Base-by-base conservation (phyloP, 2,888 invertebrate species). In the Pollenia amentaria region DNA sequence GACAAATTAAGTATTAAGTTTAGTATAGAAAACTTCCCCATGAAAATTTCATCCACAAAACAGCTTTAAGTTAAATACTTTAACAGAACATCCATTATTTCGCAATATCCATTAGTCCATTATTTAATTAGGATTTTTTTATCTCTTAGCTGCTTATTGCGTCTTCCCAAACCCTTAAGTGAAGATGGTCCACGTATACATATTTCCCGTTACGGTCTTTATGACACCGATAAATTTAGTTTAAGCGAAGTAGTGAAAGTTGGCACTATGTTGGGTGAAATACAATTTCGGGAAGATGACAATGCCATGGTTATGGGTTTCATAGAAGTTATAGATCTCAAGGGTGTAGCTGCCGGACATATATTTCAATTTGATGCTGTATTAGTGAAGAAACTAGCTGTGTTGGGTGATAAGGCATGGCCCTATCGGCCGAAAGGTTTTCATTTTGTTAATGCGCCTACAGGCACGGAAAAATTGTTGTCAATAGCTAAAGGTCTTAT, bases 241-340 rank as follows among this genome's bases (percentile, higher is more conserved):
- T 92, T 95, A 67, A 89, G 93, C 21, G 95, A 95, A 88, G 90
- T 95, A 6, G 91, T 95, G 73, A 95, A 95, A 91, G 93, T 95
- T 4, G 94, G 94, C 64, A 94, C 95, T 60, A 95, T 96, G 95
- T 91, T 95, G 42, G 94, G 94, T 55, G 96, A 96, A 90, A 94
- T 95, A 88, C 92, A 95, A 89, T 92, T 95, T 89, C 92, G 95
- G 9, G 95, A 95, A 90, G 95, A 96, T 90, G 96, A 96, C 90
- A 94, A 95, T 90, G 94, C 94, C 65, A 93, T 94, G 89, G 93
- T 95, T n/a, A 92, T 94, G 88, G 95, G 95, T 44, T 94, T 93
- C 53, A 84, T 95, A 65, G 94, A 95, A 46, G 92, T 96, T 53
- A 93, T 95, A 16, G 96, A 96, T 90, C 92, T 95, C 91, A 93